phyloP scores from a whole-genome alignment of 1,140 invertebrate genomes.

The Andrena cerasifolii region DNA sequence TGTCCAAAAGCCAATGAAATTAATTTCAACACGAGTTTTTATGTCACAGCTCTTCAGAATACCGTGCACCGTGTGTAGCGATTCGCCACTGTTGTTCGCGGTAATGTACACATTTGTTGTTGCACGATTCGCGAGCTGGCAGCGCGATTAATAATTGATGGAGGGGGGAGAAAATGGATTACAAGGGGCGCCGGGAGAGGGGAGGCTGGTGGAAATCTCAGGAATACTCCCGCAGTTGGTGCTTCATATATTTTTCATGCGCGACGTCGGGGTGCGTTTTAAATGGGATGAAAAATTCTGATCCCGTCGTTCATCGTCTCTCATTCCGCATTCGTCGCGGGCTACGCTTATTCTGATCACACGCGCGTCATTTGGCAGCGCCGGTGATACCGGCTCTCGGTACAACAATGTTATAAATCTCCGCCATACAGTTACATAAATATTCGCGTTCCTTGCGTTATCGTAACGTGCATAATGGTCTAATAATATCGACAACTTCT shows the following conservation, averaged over 20 bases:
- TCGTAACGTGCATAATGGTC: not conserved
- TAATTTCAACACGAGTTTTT: constrained; percentile 4
- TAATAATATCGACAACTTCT: constrained; percentile 34
- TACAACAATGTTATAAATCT: constrained; percentile 52
- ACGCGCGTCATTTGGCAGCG: constrained; percentile 41
- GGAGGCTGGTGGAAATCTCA: no score
- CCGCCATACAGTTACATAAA: constrained; percentile 43
- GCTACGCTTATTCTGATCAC: constrained; percentile 37
- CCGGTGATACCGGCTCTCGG: constrained; percentile 31
- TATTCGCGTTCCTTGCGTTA: constrained; percentile 34
- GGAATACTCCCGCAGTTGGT: not conserved
- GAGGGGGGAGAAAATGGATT: no score
- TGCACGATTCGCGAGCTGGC: not conserved
- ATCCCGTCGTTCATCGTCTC: not conserved
- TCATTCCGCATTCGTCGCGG: constrained; percentile 4
- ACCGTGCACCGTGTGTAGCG: no score
- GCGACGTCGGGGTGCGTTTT: not conserved
- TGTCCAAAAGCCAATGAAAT: not conserved
- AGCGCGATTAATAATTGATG: not conserved
- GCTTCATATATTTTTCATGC: not conserved
- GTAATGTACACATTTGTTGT: no score
- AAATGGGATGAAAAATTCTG: constrained; percentile 5
- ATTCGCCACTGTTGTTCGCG: not conserved
- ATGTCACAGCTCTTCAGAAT: not conserved
- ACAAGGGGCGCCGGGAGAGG: no score